Evolutionary conservation across 1,140 invertebrate genomes (phyloP).

Genomic region (Nilaparvata lugens): DNA sequence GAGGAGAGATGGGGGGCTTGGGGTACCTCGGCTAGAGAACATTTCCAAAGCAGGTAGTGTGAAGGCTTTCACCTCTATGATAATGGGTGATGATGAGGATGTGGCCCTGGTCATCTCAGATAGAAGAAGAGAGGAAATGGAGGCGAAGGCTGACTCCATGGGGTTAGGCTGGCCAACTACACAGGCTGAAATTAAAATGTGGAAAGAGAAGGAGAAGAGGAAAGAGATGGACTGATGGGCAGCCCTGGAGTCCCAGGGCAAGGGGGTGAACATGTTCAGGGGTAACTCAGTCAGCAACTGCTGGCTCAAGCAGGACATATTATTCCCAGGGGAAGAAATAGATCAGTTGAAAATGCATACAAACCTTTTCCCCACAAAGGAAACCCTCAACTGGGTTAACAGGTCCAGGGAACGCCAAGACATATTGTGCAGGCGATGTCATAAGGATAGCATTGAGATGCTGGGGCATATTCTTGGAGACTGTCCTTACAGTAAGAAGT

Average conservation of each 20-base stretch:
- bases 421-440: not conserved
- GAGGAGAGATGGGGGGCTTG: not conserved
- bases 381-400: not conserved
- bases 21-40: not conserved
- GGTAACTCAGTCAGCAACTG: not conserved
- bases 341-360: not conserved
- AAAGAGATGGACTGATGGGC: not conserved
- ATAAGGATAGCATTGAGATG: not conserved
- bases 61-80: not conserved
- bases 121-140: not conserved
- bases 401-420: not conserved
- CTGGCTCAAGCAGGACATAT: not conserved
- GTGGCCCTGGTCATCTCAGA: not conserved
- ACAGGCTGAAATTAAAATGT: not conserved
- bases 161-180: not conserved
- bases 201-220: not conserved
- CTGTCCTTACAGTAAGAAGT: not conserved
- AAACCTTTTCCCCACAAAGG: not conserved
- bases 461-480: not conserved
- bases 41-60: not conserved
- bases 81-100: not conserved
- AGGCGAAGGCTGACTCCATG: not conserved
- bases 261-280: not conserved
- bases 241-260: not conserved
- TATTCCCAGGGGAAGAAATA: conserved; percentile 6